Conservation (phyloP, 2,113 vertebrate genomes). For the Glareola pratincola region DNA sequence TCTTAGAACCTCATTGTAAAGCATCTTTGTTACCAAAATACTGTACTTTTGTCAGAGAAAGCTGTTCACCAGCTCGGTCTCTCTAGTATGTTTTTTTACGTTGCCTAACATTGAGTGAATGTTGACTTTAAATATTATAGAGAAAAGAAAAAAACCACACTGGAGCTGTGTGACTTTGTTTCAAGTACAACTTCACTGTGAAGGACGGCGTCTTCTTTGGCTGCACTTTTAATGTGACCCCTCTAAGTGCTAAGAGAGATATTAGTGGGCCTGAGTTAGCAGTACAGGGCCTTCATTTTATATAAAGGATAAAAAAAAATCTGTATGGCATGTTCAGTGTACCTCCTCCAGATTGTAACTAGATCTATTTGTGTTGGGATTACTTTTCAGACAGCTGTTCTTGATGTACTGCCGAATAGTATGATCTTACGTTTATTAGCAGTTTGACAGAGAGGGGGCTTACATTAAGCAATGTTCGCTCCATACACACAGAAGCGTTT, state of each 20-base stretch:
- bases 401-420: background rate
- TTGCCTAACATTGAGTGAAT: background rate
- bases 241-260: background rate
- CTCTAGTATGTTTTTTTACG: background rate
- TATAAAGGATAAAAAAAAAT: background rate
- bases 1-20: background rate
- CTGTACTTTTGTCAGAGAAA: background rate
- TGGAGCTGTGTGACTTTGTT: background rate
- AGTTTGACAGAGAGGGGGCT: background rate
- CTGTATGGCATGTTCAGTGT: background rate
- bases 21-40: rapidly evolving
- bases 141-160: background rate
- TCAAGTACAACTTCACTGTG: background rate
- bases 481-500: background rate
- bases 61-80: background rate
- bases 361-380: background rate
- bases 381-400: background rate
- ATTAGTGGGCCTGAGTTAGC: background rate
- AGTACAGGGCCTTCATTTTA: background rate
- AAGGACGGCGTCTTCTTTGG: background rate
- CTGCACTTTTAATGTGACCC: background rate
- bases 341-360: background rate
- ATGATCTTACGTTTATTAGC: background rate
- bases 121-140: background rate
- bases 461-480: background rate